phyloP scores from a whole-genome alignment of 2,888 invertebrate genomes.

The Erannis defoliaria region DNA sequence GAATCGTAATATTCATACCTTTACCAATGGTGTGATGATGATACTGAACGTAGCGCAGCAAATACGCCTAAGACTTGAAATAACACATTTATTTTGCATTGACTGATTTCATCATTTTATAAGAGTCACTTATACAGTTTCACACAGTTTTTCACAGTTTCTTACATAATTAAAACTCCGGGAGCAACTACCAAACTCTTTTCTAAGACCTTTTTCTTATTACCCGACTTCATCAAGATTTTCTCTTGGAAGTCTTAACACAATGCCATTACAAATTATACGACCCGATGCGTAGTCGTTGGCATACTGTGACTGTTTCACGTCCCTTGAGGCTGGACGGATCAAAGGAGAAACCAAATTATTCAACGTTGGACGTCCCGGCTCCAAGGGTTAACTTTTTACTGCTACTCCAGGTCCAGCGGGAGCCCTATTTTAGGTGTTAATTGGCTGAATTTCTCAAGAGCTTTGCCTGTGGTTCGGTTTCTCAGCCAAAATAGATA shows the following conservation, averaged over 20 bases:
- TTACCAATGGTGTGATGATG: no score
- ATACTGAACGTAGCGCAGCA: no score
- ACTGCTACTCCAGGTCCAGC: conserved; percentile 51
- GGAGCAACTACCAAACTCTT: no score
- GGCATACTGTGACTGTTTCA: conserved; percentile 32
- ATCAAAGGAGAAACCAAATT: conserved; percentile 62
- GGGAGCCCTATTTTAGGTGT: conserved; percentile 51
- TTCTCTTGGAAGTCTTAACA: conserved; percentile 8
- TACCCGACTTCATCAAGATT: background rate
- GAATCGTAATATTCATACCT: no score
- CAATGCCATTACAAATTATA: conserved; percentile 21
- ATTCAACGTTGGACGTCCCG: conserved; percentile 56
- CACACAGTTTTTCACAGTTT: no score
- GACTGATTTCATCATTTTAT: no score
- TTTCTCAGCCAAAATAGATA: conserved; percentile 35
- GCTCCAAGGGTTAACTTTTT: conserved; percentile 58
- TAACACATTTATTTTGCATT: no score
- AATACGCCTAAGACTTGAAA: no score
- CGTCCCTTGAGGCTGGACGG: conserved; percentile 54
- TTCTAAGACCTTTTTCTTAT: background rate
- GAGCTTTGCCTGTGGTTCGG: conserved; percentile 41
- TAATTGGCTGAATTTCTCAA: conserved; percentile 52
- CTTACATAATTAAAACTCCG: no score
- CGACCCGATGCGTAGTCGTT: conserved; percentile 15
- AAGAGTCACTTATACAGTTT: no score